Evolutionary conservation across 1,140 invertebrate species (phyloP).

Genomic region (Radopholus similis): DNA sequence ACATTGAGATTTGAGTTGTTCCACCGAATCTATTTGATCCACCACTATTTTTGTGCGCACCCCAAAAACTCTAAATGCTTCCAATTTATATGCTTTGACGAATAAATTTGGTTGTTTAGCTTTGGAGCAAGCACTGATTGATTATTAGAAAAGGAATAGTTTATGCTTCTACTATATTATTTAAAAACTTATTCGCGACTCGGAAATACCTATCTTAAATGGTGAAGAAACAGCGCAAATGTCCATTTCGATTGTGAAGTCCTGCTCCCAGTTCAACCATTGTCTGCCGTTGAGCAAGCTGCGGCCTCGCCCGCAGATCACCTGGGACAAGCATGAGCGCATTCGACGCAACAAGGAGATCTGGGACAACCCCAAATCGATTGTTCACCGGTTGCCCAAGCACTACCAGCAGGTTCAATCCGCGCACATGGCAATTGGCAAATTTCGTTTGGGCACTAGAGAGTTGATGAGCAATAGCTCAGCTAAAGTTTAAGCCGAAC

Average conservation of each 20-base stretch:
- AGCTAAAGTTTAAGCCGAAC: no score
- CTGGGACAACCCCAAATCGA: constrained; percentile 51
- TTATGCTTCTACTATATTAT: neutral
- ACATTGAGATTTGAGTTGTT: no score
- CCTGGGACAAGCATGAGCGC: constrained; percentile 57
- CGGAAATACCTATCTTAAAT: no score
- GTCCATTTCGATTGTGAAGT: neutral
- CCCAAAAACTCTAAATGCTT: neutral
- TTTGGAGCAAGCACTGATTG: neutral
- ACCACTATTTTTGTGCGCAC: no score
- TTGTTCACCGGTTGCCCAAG: constrained; percentile 68
- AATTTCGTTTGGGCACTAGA: no score
- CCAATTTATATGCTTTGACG: neutral
- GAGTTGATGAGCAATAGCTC: no score
- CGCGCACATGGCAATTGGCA: no score
- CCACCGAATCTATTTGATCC: no score
- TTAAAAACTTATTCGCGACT: neutral
- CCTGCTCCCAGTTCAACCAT: constrained; percentile 49
- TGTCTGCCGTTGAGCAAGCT: constrained; percentile 42
- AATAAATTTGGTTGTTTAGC: neutral
- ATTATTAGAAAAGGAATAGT: neutral
- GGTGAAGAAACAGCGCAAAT: no score
- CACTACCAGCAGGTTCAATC: constrained; percentile 72
- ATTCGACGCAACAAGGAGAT: constrained; percentile 58
- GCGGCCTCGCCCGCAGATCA: constrained; percentile 46